Evolutionary conservation across 2,888 invertebrate species (phyloP).

Genomic region (Parnassius apollo): DNA sequence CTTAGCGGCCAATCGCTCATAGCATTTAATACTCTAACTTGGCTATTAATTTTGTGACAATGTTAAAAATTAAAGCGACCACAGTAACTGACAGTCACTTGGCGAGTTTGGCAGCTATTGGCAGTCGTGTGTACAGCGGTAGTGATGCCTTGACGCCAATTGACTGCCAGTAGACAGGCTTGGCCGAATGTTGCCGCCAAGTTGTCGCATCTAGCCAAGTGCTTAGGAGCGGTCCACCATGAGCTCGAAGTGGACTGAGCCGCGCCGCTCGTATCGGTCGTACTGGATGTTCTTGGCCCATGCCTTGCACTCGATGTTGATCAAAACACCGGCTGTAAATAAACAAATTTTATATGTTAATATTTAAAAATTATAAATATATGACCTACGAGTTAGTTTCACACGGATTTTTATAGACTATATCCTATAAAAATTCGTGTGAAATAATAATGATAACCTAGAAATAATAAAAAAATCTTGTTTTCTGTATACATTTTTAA

Average conservation of each 20-base stretch:
- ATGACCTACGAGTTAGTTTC: too few species aligned
- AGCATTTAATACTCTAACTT: slow-evolving; percentile 26
- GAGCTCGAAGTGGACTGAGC: slow-evolving; percentile 96
- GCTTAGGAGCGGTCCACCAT: slow-evolving; percentile 88
- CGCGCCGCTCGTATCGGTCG: slow-evolving; percentile 92
- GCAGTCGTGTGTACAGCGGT: slow-evolving; percentile 24
- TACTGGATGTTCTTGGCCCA: slow-evolving; percentile 95
- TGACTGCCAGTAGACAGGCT: slow-evolving; percentile 33
- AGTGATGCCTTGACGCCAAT: slow-evolving; percentile 24
- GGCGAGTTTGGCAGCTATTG: slow-evolving; percentile 17
- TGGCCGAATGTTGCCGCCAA: slow-evolving; percentile 31
- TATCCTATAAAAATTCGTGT: too few species aligned
- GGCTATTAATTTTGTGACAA: slow-evolving; percentile 31
- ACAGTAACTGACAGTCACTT: slow-evolving; percentile 24
- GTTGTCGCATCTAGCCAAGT: slow-evolving; percentile 26
- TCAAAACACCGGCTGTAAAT: slow-evolving; percentile 88
- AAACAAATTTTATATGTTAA: neutral
- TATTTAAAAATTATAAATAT: too few species aligned
- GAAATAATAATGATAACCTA: too few species aligned
- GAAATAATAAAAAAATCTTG: too few species aligned
- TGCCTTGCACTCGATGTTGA: slow-evolving; percentile 96
- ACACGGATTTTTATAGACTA: too few species aligned
- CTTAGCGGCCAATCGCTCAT: slow-evolving; percentile 37
- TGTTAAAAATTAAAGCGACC: slow-evolving; percentile 32
- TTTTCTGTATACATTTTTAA: too few species aligned